A percentile compares a stretch with the other conserved stretches of the same genome.
Conservation (phyloP, 1,140 invertebrate genomes). For the Eurosta solidaginis region DNA sequence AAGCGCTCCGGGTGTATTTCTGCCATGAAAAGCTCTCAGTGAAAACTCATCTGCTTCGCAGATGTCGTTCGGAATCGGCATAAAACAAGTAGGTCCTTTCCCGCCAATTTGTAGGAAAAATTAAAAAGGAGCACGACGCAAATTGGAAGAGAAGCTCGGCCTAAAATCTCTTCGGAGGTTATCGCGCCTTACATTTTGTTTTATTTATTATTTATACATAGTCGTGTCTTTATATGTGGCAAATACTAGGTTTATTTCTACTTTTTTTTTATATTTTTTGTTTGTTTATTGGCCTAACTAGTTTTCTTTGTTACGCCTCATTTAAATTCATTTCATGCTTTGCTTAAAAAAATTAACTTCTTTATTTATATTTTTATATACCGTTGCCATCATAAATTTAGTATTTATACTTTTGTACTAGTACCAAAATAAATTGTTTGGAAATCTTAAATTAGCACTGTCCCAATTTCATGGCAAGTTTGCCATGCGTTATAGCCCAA, state of each 20-base stretch:
- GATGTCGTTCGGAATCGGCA: no score
- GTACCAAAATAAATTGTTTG: not conserved
- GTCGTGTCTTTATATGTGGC: not conserved
- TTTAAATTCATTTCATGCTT: not conserved
- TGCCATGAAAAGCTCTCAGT: no score
- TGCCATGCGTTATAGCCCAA: no score
- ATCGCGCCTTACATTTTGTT: no score
- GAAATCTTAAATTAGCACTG: not conserved
- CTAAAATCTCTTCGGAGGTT: no score
- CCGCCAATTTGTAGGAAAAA: no score
- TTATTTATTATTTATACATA: not conserved
- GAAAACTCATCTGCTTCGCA: no score
- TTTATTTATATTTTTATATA: not conserved
- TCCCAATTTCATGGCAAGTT: not conserved
- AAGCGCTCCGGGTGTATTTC: no score
- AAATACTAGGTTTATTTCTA: not conserved
- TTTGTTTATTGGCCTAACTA: not conserved
- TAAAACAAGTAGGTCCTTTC: no score
- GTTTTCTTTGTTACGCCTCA: slow-evolving; percentile 1
- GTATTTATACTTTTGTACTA: not conserved
- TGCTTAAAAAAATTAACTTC: not conserved
- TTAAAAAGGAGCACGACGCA: no score
- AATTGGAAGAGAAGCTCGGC: no score
- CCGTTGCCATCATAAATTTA: not conserved
- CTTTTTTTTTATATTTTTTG: not conserved